Percentiles rank a stretch among this genome's conserved stretches.
phyloP scores from a whole-genome alignment of 2,113 vertebrate genomes.

The Suricata suricatta region DNA sequence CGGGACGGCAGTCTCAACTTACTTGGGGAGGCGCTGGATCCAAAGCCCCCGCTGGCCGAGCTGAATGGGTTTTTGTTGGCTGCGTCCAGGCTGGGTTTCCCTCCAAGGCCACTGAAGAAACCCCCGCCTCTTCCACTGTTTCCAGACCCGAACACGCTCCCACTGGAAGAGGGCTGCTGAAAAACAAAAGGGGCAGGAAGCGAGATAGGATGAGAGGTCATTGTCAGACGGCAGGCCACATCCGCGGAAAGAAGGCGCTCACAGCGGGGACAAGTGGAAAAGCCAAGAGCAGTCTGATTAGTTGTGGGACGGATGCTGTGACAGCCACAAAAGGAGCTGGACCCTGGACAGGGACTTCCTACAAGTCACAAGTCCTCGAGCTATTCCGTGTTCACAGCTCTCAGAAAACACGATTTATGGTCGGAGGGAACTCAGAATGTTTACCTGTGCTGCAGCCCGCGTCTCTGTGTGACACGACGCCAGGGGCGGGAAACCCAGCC shows the following conservation, averaged over 20 bases:
- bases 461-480: background rate
- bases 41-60: conserved; percentile 84
- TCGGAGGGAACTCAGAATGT: too few species aligned
- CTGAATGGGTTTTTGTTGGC: conserved; percentile 98
- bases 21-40: conserved; percentile 84
- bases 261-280: background rate
- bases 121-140: conserved; percentile 85
- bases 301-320: background rate
- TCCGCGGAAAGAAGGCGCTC: background rate
- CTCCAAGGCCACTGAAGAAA: conserved; percentile 97
- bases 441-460: background rate
- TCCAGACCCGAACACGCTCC: conserved; percentile 90
- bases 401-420: background rate
- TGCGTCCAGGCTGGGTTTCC: conserved; percentile 97
- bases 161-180: conserved; percentile 85
- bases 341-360: background rate
- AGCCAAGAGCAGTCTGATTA: background rate
- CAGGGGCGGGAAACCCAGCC: background rate
- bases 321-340: background rate
- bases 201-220: conserved; percentile 27
- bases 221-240: fast-evolving
- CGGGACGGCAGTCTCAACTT: conserved; percentile 70
- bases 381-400: background rate
- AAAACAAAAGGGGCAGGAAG: conserved; percentile 65
- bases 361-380: background rate